phyloP scores from a whole-genome alignment of 1,140 invertebrate genomes.

The Venturia canescens region DNA sequence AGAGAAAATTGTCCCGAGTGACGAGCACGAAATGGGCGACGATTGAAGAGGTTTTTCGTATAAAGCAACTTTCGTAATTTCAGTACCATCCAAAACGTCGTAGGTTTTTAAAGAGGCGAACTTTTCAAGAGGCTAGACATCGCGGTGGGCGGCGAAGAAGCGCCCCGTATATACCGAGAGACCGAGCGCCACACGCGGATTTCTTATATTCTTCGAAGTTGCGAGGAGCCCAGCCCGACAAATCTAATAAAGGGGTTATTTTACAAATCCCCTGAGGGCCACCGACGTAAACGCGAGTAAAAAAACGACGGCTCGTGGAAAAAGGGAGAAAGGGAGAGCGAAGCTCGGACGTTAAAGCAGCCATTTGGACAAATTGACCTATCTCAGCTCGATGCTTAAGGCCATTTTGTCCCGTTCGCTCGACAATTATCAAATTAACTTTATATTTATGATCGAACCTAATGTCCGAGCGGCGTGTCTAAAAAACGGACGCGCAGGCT shows the following conservation, averaged over 20 bases:
- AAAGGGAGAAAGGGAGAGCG: not conserved
- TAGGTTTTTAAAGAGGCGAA: not conserved
- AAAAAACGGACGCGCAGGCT: not conserved
- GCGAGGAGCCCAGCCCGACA: conserved; percentile 48
- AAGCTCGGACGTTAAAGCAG: conserved; percentile 48
- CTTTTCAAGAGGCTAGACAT: not conserved
- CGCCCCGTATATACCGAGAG: not conserved
- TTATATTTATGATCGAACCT: conserved; percentile 56
- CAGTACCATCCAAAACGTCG: not conserved
- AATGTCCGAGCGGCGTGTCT: conserved; percentile 35
- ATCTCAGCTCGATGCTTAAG: conserved; percentile 45
- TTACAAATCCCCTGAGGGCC: conserved; percentile 45
- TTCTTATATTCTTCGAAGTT: conserved; percentile 34
- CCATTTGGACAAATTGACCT: conserved; percentile 63
- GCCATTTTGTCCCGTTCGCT: conserved; percentile 39
- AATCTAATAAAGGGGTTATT: conserved; percentile 68
- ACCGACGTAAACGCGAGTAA: conserved; percentile 25
- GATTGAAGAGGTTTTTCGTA: too few species aligned
- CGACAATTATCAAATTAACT: conserved; percentile 61
- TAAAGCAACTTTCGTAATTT: not conserved
- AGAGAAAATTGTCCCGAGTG: too few species aligned
- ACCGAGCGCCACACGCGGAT: conserved; percentile 21
- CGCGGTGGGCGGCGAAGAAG: conserved; percentile 28
- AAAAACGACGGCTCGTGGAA: not conserved
- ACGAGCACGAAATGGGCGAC: too few species aligned